Evolutionary conservation across 92 coral and sea anemone genomes (phyloP), one percentile per base, ranked within the genome.

Genomic region (Heteractis magnifica): DNA sequence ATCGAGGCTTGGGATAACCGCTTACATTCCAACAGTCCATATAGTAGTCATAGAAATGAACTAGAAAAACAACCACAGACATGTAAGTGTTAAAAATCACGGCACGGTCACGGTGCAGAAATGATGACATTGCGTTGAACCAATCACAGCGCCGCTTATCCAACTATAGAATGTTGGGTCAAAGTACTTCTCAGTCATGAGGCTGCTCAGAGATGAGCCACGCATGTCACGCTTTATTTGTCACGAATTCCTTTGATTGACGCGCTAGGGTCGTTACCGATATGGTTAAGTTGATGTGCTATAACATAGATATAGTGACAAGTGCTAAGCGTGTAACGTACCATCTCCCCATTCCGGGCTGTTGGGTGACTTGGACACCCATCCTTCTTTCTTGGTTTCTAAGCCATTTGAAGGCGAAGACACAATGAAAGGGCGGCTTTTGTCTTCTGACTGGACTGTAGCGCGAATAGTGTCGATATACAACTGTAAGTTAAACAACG

Each of bases 381-480:
- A 96, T 49, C 99, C 97, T 86, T 96, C 94, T 81, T 77, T 92
- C 83, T 96, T 93, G 4, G 99, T 87, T 10, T 94, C 93, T 51
- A 92, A 77, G 77, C 99, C 99, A 80, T 96, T 92, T 0, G 99
- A 96, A 34, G 99, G 99, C 16, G 99, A 96, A 5, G 99, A 96
- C 13, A 93, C 89, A 44, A 96, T 89, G 48, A 94, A 94, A 9
- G 98, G 99, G 6, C 94, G 94, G 49, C 91, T 85, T 10, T 72
- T 65, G 73, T 94, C 98, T 73, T 89, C 93, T 64, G 84, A 80
- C 72, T 88, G 85, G 60, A 90, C 87, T 16, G 95, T 92, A 53
- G 89, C 80, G 84, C 87, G 81, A 9, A 96, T 90, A 9, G 96
- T 96, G 41, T 94, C 92, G 15, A 94, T 89, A 60, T 92, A 96